phyloP scores from a whole-genome alignment of 2,888 invertebrate species.

The Pachydiplax longipennis region DNA sequence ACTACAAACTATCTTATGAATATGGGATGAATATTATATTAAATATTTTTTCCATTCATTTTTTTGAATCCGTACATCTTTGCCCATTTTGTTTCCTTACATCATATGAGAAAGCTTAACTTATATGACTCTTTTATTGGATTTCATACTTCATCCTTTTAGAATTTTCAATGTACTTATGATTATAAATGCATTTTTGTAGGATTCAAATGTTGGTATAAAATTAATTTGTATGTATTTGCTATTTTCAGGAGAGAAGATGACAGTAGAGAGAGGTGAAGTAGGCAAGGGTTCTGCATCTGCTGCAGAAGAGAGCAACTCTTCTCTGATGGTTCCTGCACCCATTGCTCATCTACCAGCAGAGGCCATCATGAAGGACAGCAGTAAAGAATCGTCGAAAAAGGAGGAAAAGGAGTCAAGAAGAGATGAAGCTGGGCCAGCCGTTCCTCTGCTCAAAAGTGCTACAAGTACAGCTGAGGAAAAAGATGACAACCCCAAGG shows the following conservation, averaged over 20 bases:
- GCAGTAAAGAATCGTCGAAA: not conserved
- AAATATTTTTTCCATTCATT: too few relatives aligned
- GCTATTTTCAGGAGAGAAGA: conserved; percentile 16
- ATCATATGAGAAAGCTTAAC: too few relatives aligned
- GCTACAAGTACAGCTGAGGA: not conserved
- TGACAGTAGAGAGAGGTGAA: conserved; percentile 24
- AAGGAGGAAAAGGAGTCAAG: not conserved
- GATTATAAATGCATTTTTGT: not conserved
- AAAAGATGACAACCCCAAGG: not conserved
- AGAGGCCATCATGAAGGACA: not conserved
- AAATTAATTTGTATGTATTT: not conserved
- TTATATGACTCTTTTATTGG: not conserved
- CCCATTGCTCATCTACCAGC: conserved; percentile 2
- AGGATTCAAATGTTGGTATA: not conserved
- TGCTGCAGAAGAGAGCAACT: not conserved
- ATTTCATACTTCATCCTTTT: not conserved
- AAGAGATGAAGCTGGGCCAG: too few relatives aligned
- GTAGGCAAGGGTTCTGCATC: not conserved
- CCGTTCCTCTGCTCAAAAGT: too few relatives aligned
- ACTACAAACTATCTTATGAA: too few relatives aligned
- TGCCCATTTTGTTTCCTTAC: too few relatives aligned
- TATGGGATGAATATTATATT: too few relatives aligned
- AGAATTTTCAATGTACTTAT: not conserved
- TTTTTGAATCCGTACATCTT: too few relatives aligned
- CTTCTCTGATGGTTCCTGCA: conserved; percentile 25